These are phyloP conservation scores for human DNA, from an alignment of 2,113 vertebrate genomes.

Conservation along the genomic window DNA sequence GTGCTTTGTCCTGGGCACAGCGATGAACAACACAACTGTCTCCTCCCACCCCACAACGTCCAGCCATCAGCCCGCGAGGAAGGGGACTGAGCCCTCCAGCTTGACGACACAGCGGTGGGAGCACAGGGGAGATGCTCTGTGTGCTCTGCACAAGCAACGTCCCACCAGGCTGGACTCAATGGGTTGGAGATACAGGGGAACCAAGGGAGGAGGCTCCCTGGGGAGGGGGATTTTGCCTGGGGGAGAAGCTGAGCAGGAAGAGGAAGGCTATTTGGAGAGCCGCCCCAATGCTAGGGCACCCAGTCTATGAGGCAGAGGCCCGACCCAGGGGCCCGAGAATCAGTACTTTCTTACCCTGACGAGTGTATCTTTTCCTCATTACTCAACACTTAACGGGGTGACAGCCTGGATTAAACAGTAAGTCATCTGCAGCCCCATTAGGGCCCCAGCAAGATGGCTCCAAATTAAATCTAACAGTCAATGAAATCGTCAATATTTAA, in stretches of 20 bases:
- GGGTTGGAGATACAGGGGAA: background rate
- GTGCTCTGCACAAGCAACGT: rapidly evolving
- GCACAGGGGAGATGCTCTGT: rapidly evolving
- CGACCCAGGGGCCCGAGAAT: slow-evolving; percentile 35
- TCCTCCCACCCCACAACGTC: rapidly evolving
- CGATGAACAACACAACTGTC: rapidly evolving
- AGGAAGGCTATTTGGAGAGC: background rate
- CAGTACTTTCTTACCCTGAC: slow-evolving; percentile 43
- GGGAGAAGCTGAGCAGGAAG: background rate
- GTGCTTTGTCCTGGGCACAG: rapidly evolving
- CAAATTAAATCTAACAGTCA: slow-evolving; percentile 90
- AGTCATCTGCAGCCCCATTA: slow-evolving; percentile 81
- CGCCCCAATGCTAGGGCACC: slow-evolving; percentile 2
- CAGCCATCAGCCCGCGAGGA: rapidly evolving
- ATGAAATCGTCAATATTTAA: slow-evolving; percentile 91
- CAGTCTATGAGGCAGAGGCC: slow-evolving; percentile 56
- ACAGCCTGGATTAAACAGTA: slow-evolving; percentile 79
- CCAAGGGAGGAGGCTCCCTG: background rate
- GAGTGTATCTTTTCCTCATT: slow-evolving; percentile 80
- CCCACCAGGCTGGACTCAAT: rapidly evolving
- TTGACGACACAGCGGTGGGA: background rate
- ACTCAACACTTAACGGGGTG: slow-evolving; percentile 79
- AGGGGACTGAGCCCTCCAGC: no score
- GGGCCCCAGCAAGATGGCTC: slow-evolving; percentile 85
- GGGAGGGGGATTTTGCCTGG: background rate